Conservation (phyloP, 2,888 invertebrate species). For the Chloroclystis v-ata region DNA sequence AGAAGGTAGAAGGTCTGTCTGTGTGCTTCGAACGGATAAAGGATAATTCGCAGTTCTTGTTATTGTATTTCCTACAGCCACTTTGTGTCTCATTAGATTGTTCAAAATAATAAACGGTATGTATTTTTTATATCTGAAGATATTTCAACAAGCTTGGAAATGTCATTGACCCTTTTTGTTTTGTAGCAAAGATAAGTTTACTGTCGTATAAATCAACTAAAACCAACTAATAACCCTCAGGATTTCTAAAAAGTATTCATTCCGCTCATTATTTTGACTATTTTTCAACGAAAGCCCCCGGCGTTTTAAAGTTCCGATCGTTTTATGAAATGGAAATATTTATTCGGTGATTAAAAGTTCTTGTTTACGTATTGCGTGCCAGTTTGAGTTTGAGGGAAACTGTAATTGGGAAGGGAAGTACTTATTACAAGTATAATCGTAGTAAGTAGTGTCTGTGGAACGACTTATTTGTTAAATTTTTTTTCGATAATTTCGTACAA, state of each 20-base stretch:
- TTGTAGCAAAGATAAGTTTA: too few relatives aligned
- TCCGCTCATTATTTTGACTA: constrained; percentile 56
- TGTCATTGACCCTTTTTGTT: too few relatives aligned
- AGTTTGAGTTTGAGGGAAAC: constrained; percentile 9
- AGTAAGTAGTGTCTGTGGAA: not conserved
- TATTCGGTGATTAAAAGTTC: constrained; percentile 54
- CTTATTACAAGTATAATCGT: not conserved
- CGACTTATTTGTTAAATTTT: not conserved
- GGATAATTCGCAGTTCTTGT: too few relatives aligned
- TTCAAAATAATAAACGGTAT: too few relatives aligned
- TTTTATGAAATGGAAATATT: constrained; percentile 54
- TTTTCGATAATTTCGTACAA: constrained; percentile 4
- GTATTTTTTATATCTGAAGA: too few relatives aligned
- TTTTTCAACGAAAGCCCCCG: constrained; percentile 31
- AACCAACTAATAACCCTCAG: too few relatives aligned
- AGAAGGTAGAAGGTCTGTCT: too few relatives aligned
- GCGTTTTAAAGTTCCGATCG: constrained; percentile 51
- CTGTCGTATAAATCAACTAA: too few relatives aligned
- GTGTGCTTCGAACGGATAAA: too few relatives aligned
- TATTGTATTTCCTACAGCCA: too few relatives aligned
- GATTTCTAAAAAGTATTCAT: constrained; percentile 12
- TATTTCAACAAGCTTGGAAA: too few relatives aligned
- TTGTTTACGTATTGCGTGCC: constrained; percentile 16
- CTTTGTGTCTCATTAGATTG: too few relatives aligned
- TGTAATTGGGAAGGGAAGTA: constrained; percentile 15